phyloP scores from a whole-genome alignment of 1,140 invertebrate species.

The Heliconius melpomene region DNA sequence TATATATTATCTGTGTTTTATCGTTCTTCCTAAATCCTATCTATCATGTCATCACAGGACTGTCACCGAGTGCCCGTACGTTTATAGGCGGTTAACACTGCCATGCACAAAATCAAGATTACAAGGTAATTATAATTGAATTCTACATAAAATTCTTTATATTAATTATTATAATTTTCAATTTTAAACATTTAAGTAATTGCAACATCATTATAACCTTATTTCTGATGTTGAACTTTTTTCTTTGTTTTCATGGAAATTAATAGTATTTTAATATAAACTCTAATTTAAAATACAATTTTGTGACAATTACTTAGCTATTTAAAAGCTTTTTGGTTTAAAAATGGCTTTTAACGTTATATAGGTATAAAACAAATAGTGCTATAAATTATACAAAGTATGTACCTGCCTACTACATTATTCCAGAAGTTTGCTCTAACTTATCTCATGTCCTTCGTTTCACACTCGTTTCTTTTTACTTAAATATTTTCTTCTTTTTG shows the following conservation, averaged over 20 bases:
- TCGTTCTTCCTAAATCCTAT: conserved; percentile 36
- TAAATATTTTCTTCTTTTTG: neutral
- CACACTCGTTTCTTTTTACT: neutral
- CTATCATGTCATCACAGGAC: conserved; percentile 73
- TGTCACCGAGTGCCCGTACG: conserved; percentile 76
- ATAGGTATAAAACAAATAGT: neutral
- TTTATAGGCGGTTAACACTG: conserved; percentile 66
- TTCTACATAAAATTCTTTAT: conserved; percentile 28
- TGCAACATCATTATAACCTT: conserved; percentile 73
- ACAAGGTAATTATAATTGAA: conserved; percentile 58
- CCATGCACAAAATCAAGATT: conserved; percentile 79
- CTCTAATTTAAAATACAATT: neutral
- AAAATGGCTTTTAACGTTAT: neutral
- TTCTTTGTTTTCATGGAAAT: neutral
- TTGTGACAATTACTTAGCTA: neutral
- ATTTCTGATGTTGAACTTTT: conserved; percentile 37
- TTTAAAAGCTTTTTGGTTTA: neutral
- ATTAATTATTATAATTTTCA: conserved; percentile 24
- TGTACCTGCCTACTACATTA: neutral
- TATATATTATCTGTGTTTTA: conserved; percentile 18
- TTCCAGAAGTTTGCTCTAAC: neutral
- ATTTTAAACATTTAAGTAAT: conserved; percentile 30
- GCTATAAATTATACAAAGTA: conserved; percentile 9
- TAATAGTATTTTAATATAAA: neutral
- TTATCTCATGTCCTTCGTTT: neutral